phyloP scores from a whole-genome alignment of 2,797 vertebrate genomes.

The Pteronotus mesoamericanus region DNA sequence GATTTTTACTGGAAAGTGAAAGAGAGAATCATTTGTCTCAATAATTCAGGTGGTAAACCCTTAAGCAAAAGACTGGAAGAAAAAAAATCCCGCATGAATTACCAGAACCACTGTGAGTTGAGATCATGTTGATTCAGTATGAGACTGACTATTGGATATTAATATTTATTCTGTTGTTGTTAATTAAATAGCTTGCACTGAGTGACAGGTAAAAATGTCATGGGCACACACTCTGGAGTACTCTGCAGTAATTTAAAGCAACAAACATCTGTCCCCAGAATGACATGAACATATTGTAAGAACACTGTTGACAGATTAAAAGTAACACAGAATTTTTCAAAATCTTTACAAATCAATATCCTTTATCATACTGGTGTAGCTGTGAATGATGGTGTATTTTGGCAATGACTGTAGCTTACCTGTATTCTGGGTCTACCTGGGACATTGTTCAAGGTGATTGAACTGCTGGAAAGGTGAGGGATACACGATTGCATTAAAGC shows the following conservation, averaged over 20 bases:
- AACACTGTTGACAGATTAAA: not conserved
- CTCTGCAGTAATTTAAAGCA: not conserved
- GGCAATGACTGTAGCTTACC: not conserved
- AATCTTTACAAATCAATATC: not conserved
- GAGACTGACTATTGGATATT: not conserved
- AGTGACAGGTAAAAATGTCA: not conserved
- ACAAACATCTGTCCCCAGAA: not conserved
- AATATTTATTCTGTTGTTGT: not conserved
- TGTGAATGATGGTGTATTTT: not conserved
- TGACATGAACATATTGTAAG: not conserved
- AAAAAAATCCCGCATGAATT: not conserved
- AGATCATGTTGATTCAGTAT: not conserved
- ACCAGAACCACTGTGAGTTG: not conserved
- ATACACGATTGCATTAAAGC: not conserved
- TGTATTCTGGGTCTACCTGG: not conserved
- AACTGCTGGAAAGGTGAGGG: not conserved
- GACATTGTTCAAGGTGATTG: not conserved
- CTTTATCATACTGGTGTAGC: not conserved
- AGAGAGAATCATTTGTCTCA: not conserved
- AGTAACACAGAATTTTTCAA: not conserved
- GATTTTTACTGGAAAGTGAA: slow-evolving; percentile 48
- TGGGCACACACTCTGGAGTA: not conserved
- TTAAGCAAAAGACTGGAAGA: not conserved
- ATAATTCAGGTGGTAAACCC: not conserved
- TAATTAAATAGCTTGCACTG: not conserved